Conservation (phyloP, 2,113 vertebrate species). For the Oreochromis niloticus region DNA sequence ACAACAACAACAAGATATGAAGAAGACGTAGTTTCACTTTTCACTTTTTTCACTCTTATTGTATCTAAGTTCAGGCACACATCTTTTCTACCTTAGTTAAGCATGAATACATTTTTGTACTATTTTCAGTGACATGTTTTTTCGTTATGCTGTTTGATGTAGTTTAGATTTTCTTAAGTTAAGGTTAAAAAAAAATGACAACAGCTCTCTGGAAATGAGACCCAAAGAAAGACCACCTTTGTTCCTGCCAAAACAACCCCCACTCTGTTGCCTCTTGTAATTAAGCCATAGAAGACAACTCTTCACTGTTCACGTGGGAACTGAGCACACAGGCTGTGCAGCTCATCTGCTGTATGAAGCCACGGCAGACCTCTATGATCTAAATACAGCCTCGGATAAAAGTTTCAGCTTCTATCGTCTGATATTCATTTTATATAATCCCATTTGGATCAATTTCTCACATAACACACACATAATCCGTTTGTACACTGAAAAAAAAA, state of each 20-base stretch:
- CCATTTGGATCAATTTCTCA: neutral
- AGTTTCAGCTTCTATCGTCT: neutral
- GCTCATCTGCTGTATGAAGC: neutral
- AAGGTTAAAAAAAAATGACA: neutral
- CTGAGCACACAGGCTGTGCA: neutral
- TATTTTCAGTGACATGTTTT: neutral
- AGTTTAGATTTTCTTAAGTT: neutral
- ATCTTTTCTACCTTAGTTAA: neutral
- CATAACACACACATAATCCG: rapidly evolving
- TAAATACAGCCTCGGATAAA: neutral
- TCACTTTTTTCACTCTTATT: rapidly evolving
- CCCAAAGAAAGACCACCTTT: neutral
- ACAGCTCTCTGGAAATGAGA: neutral
- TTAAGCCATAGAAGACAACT: neutral
- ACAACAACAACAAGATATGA: neutral
- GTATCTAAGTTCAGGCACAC: neutral
- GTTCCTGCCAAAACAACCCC: neutral
- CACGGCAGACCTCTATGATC: neutral
- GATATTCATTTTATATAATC: neutral
- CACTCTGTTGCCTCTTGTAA: neutral
- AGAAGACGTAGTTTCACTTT: no score
- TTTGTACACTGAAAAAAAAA: neutral
- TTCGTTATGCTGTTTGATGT: neutral
- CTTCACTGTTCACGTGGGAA: neutral
- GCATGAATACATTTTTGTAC: neutral